Evolutionary conservation across 2,888 invertebrate species (phyloP).

Genomic region (Drosophila neoperkinsi): DNA sequence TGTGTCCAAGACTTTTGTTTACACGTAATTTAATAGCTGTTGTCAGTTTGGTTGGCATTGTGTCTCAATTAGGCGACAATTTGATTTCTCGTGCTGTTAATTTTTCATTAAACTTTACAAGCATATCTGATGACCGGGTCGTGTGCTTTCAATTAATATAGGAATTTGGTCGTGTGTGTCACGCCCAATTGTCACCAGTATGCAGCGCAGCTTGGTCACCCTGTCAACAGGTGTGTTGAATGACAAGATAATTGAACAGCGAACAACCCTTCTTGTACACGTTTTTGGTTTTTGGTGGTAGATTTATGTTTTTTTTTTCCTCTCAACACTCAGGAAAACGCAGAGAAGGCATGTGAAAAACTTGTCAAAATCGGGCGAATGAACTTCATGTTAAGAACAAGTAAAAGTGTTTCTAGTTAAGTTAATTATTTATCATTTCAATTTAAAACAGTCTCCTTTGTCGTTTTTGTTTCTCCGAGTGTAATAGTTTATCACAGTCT

Average conservation of each 20-base stretch:
- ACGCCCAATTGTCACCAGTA: slow-evolving; percentile 44
- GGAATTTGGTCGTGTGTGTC: slow-evolving; percentile 65
- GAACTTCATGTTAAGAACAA: background rate
- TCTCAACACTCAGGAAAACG: background rate
- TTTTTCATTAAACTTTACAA: slow-evolving; percentile 74
- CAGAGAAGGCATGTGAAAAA: background rate
- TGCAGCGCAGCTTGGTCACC: slow-evolving; percentile 20
- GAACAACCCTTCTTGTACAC: slow-evolving; percentile 42
- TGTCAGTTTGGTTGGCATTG: slow-evolving; percentile 51
- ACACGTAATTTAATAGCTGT: slow-evolving; percentile 73
- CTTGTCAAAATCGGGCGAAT: too few relatives aligned
- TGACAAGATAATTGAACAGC: slow-evolving; percentile 26
- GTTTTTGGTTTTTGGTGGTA: slow-evolving; percentile 4
- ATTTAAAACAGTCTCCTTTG: background rate
- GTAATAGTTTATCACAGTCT: slow-evolving; percentile 1
- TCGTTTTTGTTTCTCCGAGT: background rate
- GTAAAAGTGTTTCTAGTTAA: background rate
- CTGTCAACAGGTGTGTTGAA: slow-evolving; percentile 68
- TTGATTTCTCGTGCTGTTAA: slow-evolving; percentile 78
- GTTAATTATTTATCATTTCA: background rate
- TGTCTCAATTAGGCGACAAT: slow-evolving; percentile 82
- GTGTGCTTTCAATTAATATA: slow-evolving; percentile 78
- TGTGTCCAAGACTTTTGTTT: slow-evolving; percentile 49
- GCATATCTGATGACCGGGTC: slow-evolving; percentile 56
- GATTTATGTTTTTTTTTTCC: background rate